These are phyloP conservation scores for Pediacus dermestoides DNA, from an alignment of 2,888 invertebrate species.

Conservation along the genomic window DNA sequence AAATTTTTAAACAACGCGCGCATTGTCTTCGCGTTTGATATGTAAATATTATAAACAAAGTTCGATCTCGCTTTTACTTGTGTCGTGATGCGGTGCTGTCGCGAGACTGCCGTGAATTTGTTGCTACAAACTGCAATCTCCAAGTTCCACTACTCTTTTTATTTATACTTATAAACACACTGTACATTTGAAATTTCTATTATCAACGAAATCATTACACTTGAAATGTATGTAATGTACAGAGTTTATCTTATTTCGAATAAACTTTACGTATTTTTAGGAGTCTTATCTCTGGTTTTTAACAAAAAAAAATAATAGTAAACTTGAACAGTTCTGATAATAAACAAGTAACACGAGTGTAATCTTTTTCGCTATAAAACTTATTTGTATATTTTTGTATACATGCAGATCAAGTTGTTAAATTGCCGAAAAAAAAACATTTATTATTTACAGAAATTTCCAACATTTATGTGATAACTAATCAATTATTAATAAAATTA, in stretches of 20 bases:
- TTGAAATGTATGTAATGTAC: background rate
- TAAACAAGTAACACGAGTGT: too few species aligned
- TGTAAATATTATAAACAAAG: background rate
- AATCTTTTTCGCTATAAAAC: too few species aligned
- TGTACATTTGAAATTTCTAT: background rate
- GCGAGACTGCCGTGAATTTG: conserved; percentile 24
- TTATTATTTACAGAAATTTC: too few species aligned
- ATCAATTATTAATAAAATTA: too few species aligned
- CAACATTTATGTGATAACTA: too few species aligned
- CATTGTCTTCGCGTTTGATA: conserved; percentile 11
- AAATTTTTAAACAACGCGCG: too few species aligned
- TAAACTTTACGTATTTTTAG: background rate
- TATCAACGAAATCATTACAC: background rate
- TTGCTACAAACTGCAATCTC: conserved; percentile 25
- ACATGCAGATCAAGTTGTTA: too few species aligned
- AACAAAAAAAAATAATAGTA: too few species aligned
- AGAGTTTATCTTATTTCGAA: background rate
- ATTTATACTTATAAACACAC: background rate
- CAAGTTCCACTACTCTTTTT: conserved; percentile 28
- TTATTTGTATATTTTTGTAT: too few species aligned
- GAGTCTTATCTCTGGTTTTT: too few species aligned
- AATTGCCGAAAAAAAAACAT: too few species aligned
- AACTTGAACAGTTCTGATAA: too few species aligned
- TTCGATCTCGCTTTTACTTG: background rate
- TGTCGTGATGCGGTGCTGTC: conserved; percentile 17